phyloP scores from a whole-genome alignment of 2,113 vertebrate species.

The Eidolon helvum region DNA sequence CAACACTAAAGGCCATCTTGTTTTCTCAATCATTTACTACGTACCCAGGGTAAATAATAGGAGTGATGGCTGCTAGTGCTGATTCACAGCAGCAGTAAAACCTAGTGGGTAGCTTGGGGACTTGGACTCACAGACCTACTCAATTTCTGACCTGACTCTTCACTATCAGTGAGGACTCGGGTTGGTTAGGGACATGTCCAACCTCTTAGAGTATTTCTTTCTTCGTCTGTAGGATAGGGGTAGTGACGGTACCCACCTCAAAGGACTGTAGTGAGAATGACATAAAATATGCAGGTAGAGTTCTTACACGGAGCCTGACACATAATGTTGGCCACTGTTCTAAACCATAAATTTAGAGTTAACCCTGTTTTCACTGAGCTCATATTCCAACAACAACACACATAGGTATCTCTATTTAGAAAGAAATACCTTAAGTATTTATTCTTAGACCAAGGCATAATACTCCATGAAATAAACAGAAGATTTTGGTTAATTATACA shows the following conservation, averaged over 20 bases:
- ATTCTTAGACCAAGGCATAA: constrained; percentile 1
- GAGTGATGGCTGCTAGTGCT: no score
- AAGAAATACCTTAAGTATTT: constrained; percentile 40
- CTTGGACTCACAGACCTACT: not conserved
- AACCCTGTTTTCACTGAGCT: not conserved
- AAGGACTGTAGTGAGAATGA: not conserved
- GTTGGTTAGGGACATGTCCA: not conserved
- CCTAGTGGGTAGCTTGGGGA: not conserved
- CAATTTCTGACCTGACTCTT: not conserved
- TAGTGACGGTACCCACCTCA: no score
- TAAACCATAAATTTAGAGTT: not conserved
- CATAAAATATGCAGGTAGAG: not conserved
- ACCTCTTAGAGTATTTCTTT: not conserved
- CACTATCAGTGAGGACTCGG: not conserved
- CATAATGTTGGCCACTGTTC: not conserved
- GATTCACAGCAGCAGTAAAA: not conserved
- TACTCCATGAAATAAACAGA: constrained; percentile 12
- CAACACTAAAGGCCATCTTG: not conserved
- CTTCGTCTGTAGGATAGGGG: not conserved
- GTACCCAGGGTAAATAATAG: not conserved
- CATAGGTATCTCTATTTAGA: not conserved
- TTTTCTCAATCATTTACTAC: not conserved
- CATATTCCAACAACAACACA: not conserved
- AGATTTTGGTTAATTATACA: not conserved
- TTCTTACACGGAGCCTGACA: not conserved